Conservation (phyloP, 2,797 vertebrate species). For the Onychomys leucogaster region DNA sequence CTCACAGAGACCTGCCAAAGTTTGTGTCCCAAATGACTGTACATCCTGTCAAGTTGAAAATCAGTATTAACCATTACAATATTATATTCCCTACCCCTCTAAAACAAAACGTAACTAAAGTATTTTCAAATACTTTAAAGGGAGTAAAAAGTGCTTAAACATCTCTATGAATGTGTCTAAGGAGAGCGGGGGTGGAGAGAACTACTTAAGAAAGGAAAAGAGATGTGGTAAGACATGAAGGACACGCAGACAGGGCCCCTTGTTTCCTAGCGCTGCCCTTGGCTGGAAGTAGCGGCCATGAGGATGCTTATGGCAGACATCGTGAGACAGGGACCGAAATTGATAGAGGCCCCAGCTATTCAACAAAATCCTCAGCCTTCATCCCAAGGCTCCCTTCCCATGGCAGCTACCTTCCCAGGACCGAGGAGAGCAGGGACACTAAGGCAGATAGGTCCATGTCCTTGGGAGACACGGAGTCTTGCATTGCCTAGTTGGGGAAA, state of each 20-base stretch:
- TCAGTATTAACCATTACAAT: not conserved
- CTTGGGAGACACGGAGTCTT: not conserved
- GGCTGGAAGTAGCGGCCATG: not conserved
- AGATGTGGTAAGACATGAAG: not conserved
- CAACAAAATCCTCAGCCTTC: constrained; percentile 6
- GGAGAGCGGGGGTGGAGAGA: not conserved
- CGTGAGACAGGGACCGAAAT: not conserved
- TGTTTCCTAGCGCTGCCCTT: not conserved
- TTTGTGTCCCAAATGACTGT: not conserved
- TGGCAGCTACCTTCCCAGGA: not conserved
- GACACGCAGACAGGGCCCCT: not conserved
- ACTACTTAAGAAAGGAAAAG: not conserved
- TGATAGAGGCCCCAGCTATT: not conserved
- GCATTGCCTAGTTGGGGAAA: not conserved
- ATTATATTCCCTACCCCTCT: not conserved
- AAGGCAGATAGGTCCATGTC: not conserved
- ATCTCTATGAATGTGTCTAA: not conserved
- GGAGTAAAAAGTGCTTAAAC: not conserved
- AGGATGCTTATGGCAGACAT: not conserved
- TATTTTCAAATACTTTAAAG: not conserved
- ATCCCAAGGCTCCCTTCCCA: not conserved
- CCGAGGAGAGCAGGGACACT: not conserved
- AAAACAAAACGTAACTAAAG: not conserved
- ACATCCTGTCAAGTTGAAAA: not conserved
- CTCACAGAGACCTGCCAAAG: not conserved